Conservation (phyloP, 1,140 invertebrate species). For the Dufourea novaeangliae region DNA sequence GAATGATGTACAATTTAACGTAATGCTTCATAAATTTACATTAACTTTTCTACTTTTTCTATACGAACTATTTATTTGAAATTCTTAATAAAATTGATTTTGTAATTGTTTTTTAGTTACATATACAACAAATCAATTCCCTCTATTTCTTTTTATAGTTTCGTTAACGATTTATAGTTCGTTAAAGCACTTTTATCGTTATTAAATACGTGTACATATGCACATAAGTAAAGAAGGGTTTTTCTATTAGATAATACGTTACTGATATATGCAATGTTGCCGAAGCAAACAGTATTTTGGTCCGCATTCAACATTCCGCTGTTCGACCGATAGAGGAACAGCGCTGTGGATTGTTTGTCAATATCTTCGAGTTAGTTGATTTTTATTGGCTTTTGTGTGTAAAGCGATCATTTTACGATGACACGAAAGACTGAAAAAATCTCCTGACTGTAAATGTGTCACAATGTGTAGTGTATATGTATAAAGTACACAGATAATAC, state of each 20-base stretch:
- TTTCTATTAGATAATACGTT: background rate
- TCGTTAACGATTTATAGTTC: background rate
- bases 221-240: background rate
- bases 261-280: conserved; percentile 43
- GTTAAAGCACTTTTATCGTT: background rate
- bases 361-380: conserved; percentile 58
- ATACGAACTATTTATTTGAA: background rate
- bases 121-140: background rate
- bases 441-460: conserved; percentile 29
- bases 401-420: conserved; percentile 32
- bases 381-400: conserved; percentile 28
- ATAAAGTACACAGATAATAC: conserved; percentile 31
- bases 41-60: background rate
- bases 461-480: conserved; percentile 21
- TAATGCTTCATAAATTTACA: too few relatives aligned
- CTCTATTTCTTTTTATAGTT: background rate
- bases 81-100: background rate
- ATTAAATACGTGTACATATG: background rate
- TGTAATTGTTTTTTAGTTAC: background rate
- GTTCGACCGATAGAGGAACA: conserved; percentile 56
- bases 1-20: background rate
- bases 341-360: conserved; percentile 68
- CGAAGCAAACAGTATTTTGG: conserved; percentile 54
- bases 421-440: conserved; percentile 26
- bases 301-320: conserved; percentile 55